phyloP scores from a whole-genome alignment of 2,113 vertebrate genomes.

The Antechinus flavipes region DNA sequence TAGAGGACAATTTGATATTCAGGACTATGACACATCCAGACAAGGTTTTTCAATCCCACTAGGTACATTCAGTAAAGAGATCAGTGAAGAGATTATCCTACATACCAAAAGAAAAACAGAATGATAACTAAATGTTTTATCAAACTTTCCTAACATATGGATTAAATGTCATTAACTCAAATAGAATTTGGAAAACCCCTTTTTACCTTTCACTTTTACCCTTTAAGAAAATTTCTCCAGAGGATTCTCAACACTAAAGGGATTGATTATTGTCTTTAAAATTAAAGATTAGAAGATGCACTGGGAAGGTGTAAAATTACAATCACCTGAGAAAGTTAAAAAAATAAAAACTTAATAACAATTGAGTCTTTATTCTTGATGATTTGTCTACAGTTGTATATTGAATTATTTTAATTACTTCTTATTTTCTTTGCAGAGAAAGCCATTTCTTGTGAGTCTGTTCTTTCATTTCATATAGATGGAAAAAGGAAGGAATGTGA shows the following conservation, averaged over 20 bases:
- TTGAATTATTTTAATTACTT: background rate
- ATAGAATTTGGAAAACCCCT: background rate
- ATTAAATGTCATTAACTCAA: background rate
- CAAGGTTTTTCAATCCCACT: background rate
- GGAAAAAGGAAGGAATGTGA: slow-evolving; percentile 64
- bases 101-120: background rate
- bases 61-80: background rate
- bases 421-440: slow-evolving; percentile 15
- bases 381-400: background rate
- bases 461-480: background rate
- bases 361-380: background rate
- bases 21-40: background rate
- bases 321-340: background rate
- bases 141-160: background rate
- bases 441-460: background rate
- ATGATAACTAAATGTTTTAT: background rate
- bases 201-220: background rate
- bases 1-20: background rate
- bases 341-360: background rate
- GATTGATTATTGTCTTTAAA: background rate
- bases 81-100: no score
- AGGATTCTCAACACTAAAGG: fast-evolving
- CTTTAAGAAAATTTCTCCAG: background rate
- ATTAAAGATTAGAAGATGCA: background rate
- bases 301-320: background rate